phyloP scores from a whole-genome alignment of 2,888 invertebrate genomes.

The Rhagonycha lutea region DNA sequence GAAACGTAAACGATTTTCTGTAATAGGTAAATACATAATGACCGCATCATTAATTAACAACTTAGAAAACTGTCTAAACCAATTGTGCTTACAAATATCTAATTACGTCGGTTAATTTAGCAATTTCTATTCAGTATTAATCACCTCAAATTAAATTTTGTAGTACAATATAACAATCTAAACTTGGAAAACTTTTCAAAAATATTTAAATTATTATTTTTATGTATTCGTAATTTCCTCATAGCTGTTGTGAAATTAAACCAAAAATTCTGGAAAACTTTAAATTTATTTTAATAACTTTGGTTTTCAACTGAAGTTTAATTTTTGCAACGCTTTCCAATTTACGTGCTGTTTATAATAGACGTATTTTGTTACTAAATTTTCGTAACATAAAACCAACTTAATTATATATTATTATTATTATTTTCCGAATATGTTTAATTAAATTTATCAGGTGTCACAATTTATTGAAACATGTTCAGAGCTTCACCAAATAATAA shows the following conservation, averaged over 20 bases:
- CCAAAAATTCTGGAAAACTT: background rate
- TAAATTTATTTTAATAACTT: background rate
- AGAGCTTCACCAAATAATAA: background rate
- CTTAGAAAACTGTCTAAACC: background rate
- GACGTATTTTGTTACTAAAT: background rate
- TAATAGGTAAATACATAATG: background rate
- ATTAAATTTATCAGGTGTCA: background rate
- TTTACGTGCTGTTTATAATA: background rate
- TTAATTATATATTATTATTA: background rate
- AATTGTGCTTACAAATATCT: background rate
- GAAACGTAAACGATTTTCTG: background rate
- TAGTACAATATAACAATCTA: background rate
- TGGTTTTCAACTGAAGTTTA: background rate
- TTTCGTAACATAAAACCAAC: background rate
- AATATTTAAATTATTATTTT: background rate
- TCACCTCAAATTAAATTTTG: background rate
- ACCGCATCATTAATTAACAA: background rate
- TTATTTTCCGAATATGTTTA: background rate
- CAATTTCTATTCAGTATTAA: background rate
- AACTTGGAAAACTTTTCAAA: background rate
- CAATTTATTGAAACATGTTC: background rate
- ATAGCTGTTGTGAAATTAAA: background rate
- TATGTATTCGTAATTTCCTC: background rate
- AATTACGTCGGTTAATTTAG: background rate
- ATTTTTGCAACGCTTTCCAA: background rate